Evolutionary conservation across 2,888 invertebrate species (phyloP).

Genomic region (Lymantria monacha): DNA sequence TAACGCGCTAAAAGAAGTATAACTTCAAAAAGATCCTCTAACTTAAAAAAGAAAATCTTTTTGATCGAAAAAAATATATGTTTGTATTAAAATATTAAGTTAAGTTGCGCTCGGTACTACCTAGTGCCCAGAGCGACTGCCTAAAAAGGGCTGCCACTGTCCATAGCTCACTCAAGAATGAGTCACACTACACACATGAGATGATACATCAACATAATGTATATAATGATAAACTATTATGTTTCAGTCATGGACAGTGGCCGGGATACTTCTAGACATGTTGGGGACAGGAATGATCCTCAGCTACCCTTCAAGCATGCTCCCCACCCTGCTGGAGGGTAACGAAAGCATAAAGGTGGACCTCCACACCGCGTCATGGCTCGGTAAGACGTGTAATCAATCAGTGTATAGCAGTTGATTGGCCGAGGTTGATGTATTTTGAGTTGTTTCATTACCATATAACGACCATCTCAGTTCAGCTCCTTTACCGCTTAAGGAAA

Average conservation of each 20-base stretch:
- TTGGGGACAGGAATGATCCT: constrained; percentile 53
- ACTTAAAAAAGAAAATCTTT: no score
- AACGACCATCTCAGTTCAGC: constrained; percentile 35
- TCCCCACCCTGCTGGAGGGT: constrained; percentile 42
- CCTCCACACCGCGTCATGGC: constrained; percentile 48
- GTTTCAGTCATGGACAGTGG: constrained; percentile 51
- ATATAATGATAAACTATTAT: no score
- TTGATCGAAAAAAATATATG: no score
- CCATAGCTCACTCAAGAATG: no score
- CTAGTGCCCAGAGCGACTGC: no score
- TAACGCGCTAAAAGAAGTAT: no score
- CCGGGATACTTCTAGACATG: constrained; percentile 52
- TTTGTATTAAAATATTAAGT: no score
- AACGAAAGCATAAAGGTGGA: constrained; percentile 45
- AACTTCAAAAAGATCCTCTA: no score
- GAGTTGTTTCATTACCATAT: not conserved
- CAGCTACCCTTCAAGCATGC: constrained; percentile 48
- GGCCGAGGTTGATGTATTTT: not conserved
- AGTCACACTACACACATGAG: no score
- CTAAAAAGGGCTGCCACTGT: no score
- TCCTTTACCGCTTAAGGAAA: constrained; percentile 55
- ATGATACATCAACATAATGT: no score
- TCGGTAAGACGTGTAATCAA: constrained; percentile 32
- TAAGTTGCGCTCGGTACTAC: no score
- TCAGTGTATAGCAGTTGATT: not conserved